Percentiles rank a stretch among this genome's conserved stretches.
These are phyloP conservation scores for Varroa destructor DNA, from an alignment of 1,140 invertebrate genomes.

Conservation along the genomic window DNA sequence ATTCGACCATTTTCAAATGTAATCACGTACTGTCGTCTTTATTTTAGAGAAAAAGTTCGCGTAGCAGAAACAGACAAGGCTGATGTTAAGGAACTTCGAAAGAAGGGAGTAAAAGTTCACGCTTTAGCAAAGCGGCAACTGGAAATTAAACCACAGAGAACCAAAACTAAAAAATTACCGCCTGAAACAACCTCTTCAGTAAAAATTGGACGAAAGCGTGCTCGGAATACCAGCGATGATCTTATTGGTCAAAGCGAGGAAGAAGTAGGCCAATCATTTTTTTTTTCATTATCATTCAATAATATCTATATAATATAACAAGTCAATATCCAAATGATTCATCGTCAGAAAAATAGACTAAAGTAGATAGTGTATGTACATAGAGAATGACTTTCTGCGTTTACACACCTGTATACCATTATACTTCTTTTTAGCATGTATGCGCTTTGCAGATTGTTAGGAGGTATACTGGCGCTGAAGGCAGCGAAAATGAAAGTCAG, in stretches of 20 bases:
- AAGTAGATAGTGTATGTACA: too few relatives aligned
- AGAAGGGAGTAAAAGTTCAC: background rate
- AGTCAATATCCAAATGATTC: too few relatives aligned
- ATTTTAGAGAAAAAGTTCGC: background rate
- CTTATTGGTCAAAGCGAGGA: too few relatives aligned
- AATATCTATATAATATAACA: too few relatives aligned
- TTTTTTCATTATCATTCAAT: too few relatives aligned
- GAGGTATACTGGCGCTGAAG: slow-evolving; percentile 7
- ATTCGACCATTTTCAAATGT: background rate
- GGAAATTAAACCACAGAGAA: background rate
- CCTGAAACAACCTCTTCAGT: background rate
- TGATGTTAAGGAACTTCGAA: slow-evolving; percentile 13
- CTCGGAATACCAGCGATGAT: too few relatives aligned
- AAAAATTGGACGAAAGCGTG: background rate
- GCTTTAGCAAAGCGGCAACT: background rate
- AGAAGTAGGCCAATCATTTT: too few relatives aligned
- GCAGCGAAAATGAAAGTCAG: background rate
- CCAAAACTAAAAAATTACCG: background rate
- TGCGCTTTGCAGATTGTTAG: too few relatives aligned
- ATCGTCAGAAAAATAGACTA: too few relatives aligned
- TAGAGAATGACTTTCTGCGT: too few relatives aligned
- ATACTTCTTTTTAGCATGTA: too few relatives aligned
- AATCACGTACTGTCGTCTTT: background rate
- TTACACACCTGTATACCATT: too few relatives aligned
- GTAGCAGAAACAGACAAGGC: background rate